Base-by-base conservation (phyloP, 2,888 invertebrate species). In the Noctua comes region DNA sequence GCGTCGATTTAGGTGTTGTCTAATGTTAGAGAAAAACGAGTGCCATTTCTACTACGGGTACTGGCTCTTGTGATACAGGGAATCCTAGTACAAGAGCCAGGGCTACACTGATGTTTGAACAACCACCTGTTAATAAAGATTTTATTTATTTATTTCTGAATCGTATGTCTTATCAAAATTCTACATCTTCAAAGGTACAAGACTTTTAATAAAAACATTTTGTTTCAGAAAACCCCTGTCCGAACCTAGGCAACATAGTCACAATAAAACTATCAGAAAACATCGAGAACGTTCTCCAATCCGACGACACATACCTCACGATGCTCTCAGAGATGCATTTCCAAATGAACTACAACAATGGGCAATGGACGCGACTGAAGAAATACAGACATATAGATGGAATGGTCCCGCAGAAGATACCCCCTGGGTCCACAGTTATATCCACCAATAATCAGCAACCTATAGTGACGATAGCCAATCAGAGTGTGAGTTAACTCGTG, bases 311-410 rank as follows among this genome's bases (percentile, higher is more conserved):
- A 0, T 98, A 98, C 90, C 96, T 97, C 40, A 97, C 98, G 0
- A 98, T 98, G 98, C 96, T 98, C 73, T 98, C 98, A 0, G 99
- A 99, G 95, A 99, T 99, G 86, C 99, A 99, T 95, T 99, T 99
- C 97, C 99, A 99, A 94, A 99, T 99, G 99, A 99, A 99, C 96
- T 99, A 99, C 96, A 98, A 98, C 92, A 99, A 99, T 75, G 99
- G 99, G 95, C 99, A 99, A 93, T 99, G 99, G 99, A 99, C 99
- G 93, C 97, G 96, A 6, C 91, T 99, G 90, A 99, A 99, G 95
- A 99, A 99, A 92, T 98, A 98, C 94, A 97, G 98, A 79, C 98
- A 98, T 79, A 97, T 98, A 87, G 98, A 98, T 66, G 97, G 96
- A 0, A 96, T 96, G 93, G 94, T 96, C 0, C 96, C 96, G 0